Evolutionary conservation across 1,140 invertebrate species (phyloP).

Genomic region (Leptinotarsa defecta): DNA sequence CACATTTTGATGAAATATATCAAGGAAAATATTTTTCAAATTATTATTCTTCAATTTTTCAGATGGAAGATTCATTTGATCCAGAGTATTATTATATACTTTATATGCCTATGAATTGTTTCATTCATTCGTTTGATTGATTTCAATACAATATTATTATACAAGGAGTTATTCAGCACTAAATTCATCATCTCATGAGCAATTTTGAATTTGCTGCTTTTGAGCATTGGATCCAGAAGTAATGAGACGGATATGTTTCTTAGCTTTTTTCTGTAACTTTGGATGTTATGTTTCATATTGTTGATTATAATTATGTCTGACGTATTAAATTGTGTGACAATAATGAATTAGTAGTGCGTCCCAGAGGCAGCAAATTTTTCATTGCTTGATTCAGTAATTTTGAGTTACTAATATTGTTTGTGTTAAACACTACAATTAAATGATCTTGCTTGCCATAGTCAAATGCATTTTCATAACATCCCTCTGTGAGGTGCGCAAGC

Average conservation of each 20-base stretch:
- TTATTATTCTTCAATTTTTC: not conserved
- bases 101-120: slow-evolving; percentile 3
- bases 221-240: slow-evolving; percentile 18
- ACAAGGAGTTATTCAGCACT: slow-evolving; percentile 6
- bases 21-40: slow-evolving; percentile 19
- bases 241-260: slow-evolving; percentile 12
- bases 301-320: slow-evolving; percentile 6
- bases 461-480: too few species aligned
- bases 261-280: not conserved
- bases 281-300: slow-evolving; percentile 8
- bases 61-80: not conserved
- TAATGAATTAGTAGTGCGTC: not conserved
- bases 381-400: too few species aligned
- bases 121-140: not conserved
- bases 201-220: slow-evolving; percentile 14
- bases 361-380: too few species aligned
- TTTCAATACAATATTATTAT: slow-evolving; percentile 12
- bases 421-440: too few species aligned
- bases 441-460: too few species aligned
- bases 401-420: too few species aligned
- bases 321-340: not conserved
- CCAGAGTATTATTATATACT: slow-evolving; percentile 7
- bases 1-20: slow-evolving; percentile 1
- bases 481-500: too few species aligned
- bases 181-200: not conserved